Conservation (phyloP, 2,113 vertebrate genomes). For the Gallinago jamesoni region DNA sequence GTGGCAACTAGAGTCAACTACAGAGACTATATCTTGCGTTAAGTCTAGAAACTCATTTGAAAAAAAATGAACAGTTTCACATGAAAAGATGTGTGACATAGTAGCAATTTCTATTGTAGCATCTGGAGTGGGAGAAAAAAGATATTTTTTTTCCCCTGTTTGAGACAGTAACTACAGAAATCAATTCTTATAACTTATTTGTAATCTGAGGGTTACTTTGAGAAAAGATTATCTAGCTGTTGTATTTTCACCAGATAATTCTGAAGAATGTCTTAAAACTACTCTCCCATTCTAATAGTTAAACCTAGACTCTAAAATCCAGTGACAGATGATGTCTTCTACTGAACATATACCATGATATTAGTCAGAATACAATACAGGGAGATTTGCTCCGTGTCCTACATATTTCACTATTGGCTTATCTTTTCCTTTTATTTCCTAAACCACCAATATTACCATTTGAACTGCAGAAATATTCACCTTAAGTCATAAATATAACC, state of each 20-base stretch:
- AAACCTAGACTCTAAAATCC: background rate
- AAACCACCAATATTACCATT: background rate
- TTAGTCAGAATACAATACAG: background rate
- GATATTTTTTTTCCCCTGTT: background rate
- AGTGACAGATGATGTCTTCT: background rate
- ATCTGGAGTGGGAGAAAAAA: accelerated
- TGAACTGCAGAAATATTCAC: background rate
- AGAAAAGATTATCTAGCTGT: background rate
- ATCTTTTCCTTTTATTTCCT: background rate
- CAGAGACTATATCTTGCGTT: background rate
- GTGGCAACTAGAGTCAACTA: background rate
- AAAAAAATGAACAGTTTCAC: background rate
- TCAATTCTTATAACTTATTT: background rate
- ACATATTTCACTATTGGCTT: background rate
- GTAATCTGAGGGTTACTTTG: background rate
- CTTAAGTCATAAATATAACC: background rate
- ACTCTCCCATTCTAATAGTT: background rate
- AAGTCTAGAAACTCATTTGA: background rate
- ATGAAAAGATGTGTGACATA: accelerated
- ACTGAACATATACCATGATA: background rate
- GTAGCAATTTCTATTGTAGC: background rate
- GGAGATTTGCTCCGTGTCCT: background rate
- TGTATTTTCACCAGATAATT: background rate
- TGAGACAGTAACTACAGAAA: background rate
- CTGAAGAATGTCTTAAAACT: background rate